A percentile compares a stretch with the other conserved stretches of the same genome.
These are phyloP conservation scores for Meloe dianella DNA, from an alignment of 2,888 invertebrate species.

Conservation along the genomic window DNA sequence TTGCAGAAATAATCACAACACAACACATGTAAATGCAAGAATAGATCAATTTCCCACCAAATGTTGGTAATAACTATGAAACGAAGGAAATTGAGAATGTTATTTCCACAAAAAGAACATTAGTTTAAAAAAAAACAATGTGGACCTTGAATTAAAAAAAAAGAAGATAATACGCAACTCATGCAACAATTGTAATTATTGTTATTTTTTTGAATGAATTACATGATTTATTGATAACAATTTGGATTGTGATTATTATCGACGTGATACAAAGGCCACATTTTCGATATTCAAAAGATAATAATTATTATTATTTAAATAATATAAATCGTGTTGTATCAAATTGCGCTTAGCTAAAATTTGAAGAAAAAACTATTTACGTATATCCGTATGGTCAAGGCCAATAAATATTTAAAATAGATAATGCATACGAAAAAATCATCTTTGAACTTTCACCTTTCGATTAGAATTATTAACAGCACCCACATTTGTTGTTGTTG, in stretches of 20 bases:
- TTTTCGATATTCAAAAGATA: too few relatives aligned
- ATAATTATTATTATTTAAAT: too few relatives aligned
- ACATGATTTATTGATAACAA: background rate
- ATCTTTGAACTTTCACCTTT: slow-evolving; percentile 55
- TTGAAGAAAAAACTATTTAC: too few relatives aligned
- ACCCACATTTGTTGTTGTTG: slow-evolving; percentile 10
- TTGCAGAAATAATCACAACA: background rate
- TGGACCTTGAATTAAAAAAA: background rate
- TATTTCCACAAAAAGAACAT: background rate
- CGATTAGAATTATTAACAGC: slow-evolving; percentile 59
- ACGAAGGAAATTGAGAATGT: background rate
- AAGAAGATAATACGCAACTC: background rate
- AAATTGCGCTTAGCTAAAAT: too few relatives aligned
- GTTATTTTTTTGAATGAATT: background rate
- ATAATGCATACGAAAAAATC: slow-evolving; percentile 10
- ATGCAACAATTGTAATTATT: too few relatives aligned
- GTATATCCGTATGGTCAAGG: background rate
- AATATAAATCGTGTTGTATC: too few relatives aligned
- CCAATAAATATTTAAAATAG: background rate
- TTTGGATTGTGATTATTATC: background rate
- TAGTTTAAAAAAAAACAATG: background rate
- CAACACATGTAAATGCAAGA: background rate
- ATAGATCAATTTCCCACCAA: slow-evolving; percentile 1
- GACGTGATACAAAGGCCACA: too few relatives aligned
- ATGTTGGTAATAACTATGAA: slow-evolving; percentile 10